Evolutionary conservation across 2,888 invertebrate species (phyloP).

Genomic region (Polydrusus cervinus): DNA sequence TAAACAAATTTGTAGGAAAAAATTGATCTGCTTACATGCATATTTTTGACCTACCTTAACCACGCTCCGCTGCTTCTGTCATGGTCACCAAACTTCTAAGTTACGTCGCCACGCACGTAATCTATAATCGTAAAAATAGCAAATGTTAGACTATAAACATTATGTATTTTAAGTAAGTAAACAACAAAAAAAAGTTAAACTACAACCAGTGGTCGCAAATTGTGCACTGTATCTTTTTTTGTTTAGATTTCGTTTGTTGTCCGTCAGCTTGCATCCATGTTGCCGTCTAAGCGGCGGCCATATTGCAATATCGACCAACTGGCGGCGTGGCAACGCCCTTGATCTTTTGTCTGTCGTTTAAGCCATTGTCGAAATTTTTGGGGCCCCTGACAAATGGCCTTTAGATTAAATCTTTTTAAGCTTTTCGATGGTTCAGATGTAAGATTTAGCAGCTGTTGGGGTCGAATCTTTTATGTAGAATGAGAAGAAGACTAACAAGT

Average conservation of each 20-base stretch:
- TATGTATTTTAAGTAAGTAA: neutral
- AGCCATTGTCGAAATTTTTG: conserved; percentile 42
- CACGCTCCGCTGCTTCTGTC: conserved; percentile 10
- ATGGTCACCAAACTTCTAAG: conserved; percentile 37
- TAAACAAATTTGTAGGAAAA: neutral
- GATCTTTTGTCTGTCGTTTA: conserved; percentile 48
- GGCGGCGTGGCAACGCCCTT: conserved; percentile 68
- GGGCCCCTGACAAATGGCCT: conserved; percentile 45
- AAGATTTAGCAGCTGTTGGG: conserved; percentile 50
- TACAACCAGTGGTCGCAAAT: conserved; percentile 43
- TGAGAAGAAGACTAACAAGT: neutral
- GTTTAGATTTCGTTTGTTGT: conserved; percentile 45
- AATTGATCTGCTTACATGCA: neutral
- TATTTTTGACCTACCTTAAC: conserved; percentile 41
- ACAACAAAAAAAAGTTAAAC: conserved; percentile 28
- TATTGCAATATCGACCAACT: conserved; percentile 71
- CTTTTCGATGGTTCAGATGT: conserved; percentile 44
- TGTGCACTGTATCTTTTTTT: conserved; percentile 48
- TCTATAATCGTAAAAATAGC: conserved; percentile 20
- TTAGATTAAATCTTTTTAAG: conserved; percentile 50
- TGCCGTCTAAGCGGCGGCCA: conserved; percentile 68
- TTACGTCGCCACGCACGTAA: conserved; percentile 43
- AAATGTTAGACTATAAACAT: conserved; percentile 15
- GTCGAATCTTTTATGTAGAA: conserved; percentile 22
- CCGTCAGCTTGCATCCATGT: conserved; percentile 64